Base-by-base conservation (phyloP, 2,888 invertebrate genomes). In the Coleophora deauratella region DNA sequence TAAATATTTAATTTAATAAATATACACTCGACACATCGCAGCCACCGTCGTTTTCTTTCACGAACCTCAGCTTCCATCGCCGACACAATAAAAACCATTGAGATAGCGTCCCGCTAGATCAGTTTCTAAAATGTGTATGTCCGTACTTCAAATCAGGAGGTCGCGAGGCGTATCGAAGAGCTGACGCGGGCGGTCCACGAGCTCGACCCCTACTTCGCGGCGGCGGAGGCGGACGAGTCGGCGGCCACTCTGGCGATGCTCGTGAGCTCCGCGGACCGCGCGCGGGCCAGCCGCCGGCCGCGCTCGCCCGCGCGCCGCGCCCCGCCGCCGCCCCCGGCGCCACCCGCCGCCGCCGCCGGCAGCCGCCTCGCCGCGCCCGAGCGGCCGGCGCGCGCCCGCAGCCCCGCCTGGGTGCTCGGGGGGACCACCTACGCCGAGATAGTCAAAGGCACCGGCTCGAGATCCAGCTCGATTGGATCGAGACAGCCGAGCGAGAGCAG, bases 401-500 rank as follows among this genome's bases (percentile, higher is more conserved):
- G 91, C 67, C 92, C 93, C 11, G 89, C 91, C 65, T 93, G 93
- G 93, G 68, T 85, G 34, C 91, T 91, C 2, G 93, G 92, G 27
- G 90, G 90, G 15, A 89, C 92, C 37, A 90, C 93, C 36, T 95
- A 94, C 70, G 93, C 95, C 37, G 93, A 93, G 74, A 91, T 95
- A 49, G 87, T 94, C 46, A 88, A 90, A 54, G 93, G 94, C 81
- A 59, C 62, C 49, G 62, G 66, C 62, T 77, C 76, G 35, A 62
- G 82, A 49, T 75, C 81, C 46, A 71, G 73, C 61, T 72, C 82
- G 37, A 59, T 64, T 10, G 61, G 63, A 43, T 68, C 70, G 30
- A 55, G 69, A 42, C 57, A 59, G 28, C 56, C 59, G 41, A 62
- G 67, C 44, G 56, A 61, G 21, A 63, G 58, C 15, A 55, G 62